These are phyloP conservation scores for Sakesphorus luctuosus DNA, from an alignment of 2,113 vertebrate genomes.

Conservation along the genomic window DNA sequence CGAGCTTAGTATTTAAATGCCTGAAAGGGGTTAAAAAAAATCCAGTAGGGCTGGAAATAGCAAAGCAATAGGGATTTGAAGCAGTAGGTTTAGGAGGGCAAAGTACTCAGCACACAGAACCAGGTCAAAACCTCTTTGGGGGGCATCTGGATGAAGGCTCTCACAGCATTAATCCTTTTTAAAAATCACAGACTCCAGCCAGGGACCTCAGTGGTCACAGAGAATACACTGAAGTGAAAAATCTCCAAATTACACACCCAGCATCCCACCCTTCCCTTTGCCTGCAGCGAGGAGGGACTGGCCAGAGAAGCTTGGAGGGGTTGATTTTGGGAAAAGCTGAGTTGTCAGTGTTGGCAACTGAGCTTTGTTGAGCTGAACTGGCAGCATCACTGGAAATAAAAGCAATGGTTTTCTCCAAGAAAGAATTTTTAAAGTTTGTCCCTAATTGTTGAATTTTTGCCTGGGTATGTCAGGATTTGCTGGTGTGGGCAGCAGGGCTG, in stretches of 20 bases:
- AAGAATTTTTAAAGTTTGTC: not conserved
- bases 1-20: slow-evolving; percentile 28
- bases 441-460: not conserved
- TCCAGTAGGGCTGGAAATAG: not conserved
- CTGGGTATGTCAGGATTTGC: not conserved
- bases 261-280: not conserved
- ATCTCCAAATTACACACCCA: not conserved
- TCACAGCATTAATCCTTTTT: not conserved
- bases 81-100: not conserved
- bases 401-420: not conserved
- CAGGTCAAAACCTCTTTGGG: not conserved
- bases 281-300: accelerated
- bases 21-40: not conserved
- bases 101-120: not conserved
- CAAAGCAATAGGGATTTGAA: slow-evolving; percentile 26
- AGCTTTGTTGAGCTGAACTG: not conserved
- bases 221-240: not conserved
- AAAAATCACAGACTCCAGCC: slow-evolving; percentile 7
- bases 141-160: not conserved
- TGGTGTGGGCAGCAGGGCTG: not conserved
- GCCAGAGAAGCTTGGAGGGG: not conserved
- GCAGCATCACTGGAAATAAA: not conserved
- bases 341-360: not conserved
- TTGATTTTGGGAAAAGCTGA: not conserved
- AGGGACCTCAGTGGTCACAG: not conserved